Base-by-base conservation (phyloP, 2,113 vertebrate species). In the Gasterosteus nipponicus region DNA sequence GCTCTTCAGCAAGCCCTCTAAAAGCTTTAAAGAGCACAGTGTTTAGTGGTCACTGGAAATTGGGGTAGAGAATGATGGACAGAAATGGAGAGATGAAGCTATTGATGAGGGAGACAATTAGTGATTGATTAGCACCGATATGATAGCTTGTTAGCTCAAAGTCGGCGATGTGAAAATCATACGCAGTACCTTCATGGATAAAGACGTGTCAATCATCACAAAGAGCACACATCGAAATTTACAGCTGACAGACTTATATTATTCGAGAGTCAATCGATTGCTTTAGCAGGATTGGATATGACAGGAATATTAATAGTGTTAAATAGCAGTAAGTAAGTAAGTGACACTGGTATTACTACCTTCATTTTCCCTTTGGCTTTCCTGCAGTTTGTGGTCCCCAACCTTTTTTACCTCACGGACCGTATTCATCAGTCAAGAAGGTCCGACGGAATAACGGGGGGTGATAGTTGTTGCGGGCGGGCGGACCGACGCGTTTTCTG, bases 21-120 rank as follows among this genome's bases (percentile, higher is more conserved):
- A 92, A 84, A 90, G 90, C 89, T 59, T 68, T 84, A 85, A 86
- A 86, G 82, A 91, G 73, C n/a, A n/a, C n/a, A n/a, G 85, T 86
- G 80, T 87, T 92, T 87, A 90, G 86, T 85, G 87, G 89, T 79
- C 83, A 81, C 72, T 84, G 90, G 87, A 90, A 90, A 90, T 90
- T 81, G 72, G 62, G n/a, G 65, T 66, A 67, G 68, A 64, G 77
- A 83, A 42, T 51, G 59, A 77, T 58, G 75, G 70, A 75, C 41
- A 53, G 69, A 66, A 75, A 19, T 16, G 26, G 57, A 70, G 77
- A 63, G 68, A 39, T 6, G 58, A n/a, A 61, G 16, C 18, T 47
- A 59, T 26, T 18, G 5, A 64, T 4, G 16, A 60, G 33, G 33
- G 59, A 75, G 71, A 67, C 58, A 77, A 79, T 85, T 71, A 60